phyloP scores from a whole-genome alignment of 1,140 invertebrate genomes.

The Artemia franciscana region DNA sequence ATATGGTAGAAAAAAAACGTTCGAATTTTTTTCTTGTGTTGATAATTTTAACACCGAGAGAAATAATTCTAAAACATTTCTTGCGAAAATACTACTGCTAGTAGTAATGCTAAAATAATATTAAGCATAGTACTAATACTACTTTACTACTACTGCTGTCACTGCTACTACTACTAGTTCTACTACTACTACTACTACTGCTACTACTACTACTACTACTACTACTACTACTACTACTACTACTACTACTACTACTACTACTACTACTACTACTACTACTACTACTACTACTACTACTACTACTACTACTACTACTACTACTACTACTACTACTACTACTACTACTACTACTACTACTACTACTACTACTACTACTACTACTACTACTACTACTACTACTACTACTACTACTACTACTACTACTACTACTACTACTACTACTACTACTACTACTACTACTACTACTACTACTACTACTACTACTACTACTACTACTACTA shows the following conservation, averaged over 20 bases:
- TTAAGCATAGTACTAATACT: no score
- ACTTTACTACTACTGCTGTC: constrained; percentile 3
- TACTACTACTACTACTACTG: constrained; percentile 5
- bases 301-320: constrained; percentile 2
- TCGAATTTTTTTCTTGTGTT: no score
- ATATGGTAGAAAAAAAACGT: no score
- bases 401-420: constrained; percentile 9
- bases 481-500: constrained; percentile 7
- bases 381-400: constrained; percentile 5
- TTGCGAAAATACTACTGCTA: no score
- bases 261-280: constrained; percentile 6
- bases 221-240: background rate
- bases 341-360: constrained; percentile 2
- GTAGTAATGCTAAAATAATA: no score
- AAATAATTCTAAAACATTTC: no score
- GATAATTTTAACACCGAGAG: no score
- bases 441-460: constrained; percentile 7
- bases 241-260: constrained; percentile 6
- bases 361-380: constrained; percentile 2
- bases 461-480: constrained; percentile 7
- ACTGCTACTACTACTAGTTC: constrained; percentile 5
- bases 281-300: constrained; percentile 3
- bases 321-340: constrained; percentile 1
- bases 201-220: background rate
- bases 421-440: constrained; percentile 8